Evolutionary conservation across 2,888 invertebrate species (phyloP), one percentile per base, ranked within the genome.

Genomic region (Strigamia crassipes): DNA sequence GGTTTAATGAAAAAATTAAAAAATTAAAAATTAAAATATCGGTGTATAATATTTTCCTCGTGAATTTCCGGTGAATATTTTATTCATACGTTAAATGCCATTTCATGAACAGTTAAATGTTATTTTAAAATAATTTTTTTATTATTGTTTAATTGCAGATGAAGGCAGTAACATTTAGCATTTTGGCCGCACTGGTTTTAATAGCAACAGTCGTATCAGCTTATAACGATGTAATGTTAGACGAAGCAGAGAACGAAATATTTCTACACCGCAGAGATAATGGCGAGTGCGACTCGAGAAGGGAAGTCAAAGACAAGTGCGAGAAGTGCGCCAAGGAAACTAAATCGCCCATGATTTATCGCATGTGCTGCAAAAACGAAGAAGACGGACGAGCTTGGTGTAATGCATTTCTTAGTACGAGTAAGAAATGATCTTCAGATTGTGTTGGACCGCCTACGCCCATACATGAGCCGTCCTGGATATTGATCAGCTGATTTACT

Each of bases 291-390:
- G 73, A 73, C n/a, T 73, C 31, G 2, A 23, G 31, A 42, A 78
- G 42, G 78, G 78, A 78, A 10, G 78, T 41, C 13, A 78, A 27
- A 42, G 51, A 80, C 31, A 80, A 73, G 46, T 82, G 82, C 80
- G 82, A 82, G 27, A 80, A 80, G 10, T 82, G 82, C 51, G 80
- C 80, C 27, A 82, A 80, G 46, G 42, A 66, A 66, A 82, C 82
- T 15, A 61, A 46, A 31, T 80, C 80, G 46, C 56, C 51, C n/a
- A 21, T 80, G 80, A 78, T 66, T 46, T 82, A 82, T 66, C 46
- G 42, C 38, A 66, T 73, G 73, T 82, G 82, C 77, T 82, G 82
- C 77, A 66, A 80, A 13, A 34, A 46, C n/a, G 61, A 80, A 56
- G 66, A 82, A 31, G 77, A 80, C 12, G 82, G 46, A 13, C 73